Conservation (phyloP, 2,113 vertebrate species). For the Alligator mississippiensis region DNA sequence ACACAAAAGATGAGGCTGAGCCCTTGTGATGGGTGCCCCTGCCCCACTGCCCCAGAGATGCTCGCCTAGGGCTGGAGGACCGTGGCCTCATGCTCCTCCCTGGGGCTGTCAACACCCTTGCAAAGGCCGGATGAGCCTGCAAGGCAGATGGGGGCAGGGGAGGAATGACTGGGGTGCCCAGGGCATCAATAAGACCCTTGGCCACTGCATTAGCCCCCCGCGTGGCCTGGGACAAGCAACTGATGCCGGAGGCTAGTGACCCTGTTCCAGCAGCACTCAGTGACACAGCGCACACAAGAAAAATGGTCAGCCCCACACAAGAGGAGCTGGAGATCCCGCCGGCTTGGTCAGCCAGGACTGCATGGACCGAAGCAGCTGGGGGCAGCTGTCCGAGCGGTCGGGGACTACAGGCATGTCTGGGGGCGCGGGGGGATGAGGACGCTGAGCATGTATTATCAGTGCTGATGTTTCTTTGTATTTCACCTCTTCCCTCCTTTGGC, state of each 20-base stretch:
- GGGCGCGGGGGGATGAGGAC: too few relatives aligned
- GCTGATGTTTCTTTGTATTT: too few relatives aligned
- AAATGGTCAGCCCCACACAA: fast-evolving
- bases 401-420: too few relatives aligned
- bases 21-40: fast-evolving
- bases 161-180: background rate
- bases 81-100: background rate
- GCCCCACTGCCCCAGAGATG: fast-evolving
- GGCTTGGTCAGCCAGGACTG: background rate
- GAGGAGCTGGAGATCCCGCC: background rate
- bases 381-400: too few relatives aligned
- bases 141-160: background rate
- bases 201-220: background rate
- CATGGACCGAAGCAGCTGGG: background rate
- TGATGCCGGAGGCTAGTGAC: background rate
- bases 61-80: fast-evolving
- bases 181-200: background rate
- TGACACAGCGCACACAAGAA: fast-evolving
- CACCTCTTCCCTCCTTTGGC: too few relatives aligned
- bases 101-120: fast-evolving
- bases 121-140: fast-evolving
- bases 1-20: background rate
- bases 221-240: background rate
- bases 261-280: background rate
- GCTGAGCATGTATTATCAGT: too few relatives aligned